phyloP scores from a whole-genome alignment of 2,888 invertebrate genomes.

The Brenthis daphne region DNA sequence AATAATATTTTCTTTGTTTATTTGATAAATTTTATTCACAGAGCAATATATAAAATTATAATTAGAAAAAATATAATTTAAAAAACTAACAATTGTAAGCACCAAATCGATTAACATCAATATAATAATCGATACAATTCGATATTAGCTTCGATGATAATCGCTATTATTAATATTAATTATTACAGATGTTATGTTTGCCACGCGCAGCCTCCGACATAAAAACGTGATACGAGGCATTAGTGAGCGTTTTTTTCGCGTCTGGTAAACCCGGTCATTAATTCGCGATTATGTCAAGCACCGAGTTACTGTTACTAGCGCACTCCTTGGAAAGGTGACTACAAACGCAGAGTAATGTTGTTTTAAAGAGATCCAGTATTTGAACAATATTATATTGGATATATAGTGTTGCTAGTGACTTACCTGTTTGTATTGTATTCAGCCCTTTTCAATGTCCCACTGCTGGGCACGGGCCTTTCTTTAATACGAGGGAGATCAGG shows the following conservation, averaged over 20 bases:
- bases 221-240: conserved; percentile 25
- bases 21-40: no score
- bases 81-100: no score
- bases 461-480: no score
- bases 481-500: no score
- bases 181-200: conserved; percentile 3
- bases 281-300: conserved; percentile 62
- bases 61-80: no score
- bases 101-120: no score
- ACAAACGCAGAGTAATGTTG: conserved; percentile 11
- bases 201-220: conserved; percentile 13
- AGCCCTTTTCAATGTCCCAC: no score
- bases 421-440: no score
- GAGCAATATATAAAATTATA: no score
- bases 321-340: conserved; percentile 23
- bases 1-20: no score
- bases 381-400: neutral
- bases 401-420: no score
- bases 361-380: neutral
- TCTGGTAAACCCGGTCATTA: conserved; percentile 57
- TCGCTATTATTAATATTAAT: conserved; percentile 6
- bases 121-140: neutral
- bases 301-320: conserved; percentile 34
- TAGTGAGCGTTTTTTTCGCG: conserved; percentile 39
- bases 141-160: conserved; percentile 3